Evolutionary conservation across 2,113 vertebrate species (phyloP).

Genomic region (Raja brachyura): DNA sequence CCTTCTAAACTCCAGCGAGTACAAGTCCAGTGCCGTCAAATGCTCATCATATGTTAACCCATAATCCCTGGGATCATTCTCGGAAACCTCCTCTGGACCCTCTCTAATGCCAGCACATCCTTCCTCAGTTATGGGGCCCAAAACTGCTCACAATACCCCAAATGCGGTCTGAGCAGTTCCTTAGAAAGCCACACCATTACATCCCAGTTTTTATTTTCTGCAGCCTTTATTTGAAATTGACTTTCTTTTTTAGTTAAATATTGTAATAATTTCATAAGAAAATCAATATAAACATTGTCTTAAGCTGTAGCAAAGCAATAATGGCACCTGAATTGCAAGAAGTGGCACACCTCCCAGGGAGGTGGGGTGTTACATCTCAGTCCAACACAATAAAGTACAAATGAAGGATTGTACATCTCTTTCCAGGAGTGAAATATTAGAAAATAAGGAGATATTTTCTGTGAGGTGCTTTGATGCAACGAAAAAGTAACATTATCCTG

Average conservation of each 20-base stretch:
- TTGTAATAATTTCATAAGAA: not conserved
- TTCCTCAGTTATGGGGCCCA: too few relatives aligned
- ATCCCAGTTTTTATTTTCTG: too few relatives aligned
- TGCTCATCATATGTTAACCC: too few relatives aligned
- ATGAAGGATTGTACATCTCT: not conserved
- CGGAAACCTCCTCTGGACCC: too few relatives aligned
- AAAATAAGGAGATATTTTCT: slow-evolving; percentile 9
- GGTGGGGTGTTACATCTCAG: not conserved
- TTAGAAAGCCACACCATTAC: too few relatives aligned
- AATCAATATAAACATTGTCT: not conserved
- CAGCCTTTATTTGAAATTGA: not conserved
- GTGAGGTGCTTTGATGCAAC: not conserved
- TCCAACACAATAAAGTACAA: slow-evolving; percentile 7
- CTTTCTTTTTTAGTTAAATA: not conserved
- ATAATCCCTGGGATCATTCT: too few relatives aligned
- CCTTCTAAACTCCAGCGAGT: too few relatives aligned
- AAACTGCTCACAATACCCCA: too few relatives aligned
- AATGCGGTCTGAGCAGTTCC: too few relatives aligned
- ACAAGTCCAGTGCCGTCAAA: too few relatives aligned
- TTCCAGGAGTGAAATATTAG: slow-evolving; percentile 33
- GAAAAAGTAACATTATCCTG: slow-evolving; percentile 14
- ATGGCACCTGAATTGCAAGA: not conserved
- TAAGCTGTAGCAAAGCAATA: not conserved
- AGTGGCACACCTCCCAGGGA: not conserved
- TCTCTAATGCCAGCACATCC: too few relatives aligned